Evolutionary conservation across 2,888 invertebrate species (phyloP), one percentile per base, ranked within the genome.

Genomic region (Gryllus longicercus): DNA sequence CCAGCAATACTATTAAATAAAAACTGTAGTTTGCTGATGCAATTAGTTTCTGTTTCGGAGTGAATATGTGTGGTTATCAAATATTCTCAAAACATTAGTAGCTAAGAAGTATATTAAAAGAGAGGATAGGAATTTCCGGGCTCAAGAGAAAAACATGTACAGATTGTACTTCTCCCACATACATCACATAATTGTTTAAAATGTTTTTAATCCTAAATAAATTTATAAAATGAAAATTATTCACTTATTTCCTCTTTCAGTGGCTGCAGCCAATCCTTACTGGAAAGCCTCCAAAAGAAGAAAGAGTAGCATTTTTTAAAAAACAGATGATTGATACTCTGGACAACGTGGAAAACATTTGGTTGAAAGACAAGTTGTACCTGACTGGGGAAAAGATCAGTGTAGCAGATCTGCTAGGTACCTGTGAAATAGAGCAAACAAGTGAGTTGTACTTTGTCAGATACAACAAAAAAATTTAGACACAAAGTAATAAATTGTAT

Each of bases 401-500:
- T 21, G 85, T 88, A 74, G 88, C 89, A 50, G 88, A 89, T 84
- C 83, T 89, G 74, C 82, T 88, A 51, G 87, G 86, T 38, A 85
- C 85, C 23, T 87, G 87, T 82, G 88, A 89, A 84, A 81, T 88
- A 23, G 87, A 88, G 78, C 88, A 88, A 83, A 85, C 88, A 74
- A 84, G 87, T 87, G 82, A 84, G 84, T 84, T 12, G 12, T 51
- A 74, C 38, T 38, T 38, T 38, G 4, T 38, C 38, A 38, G 38
- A 38, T 38, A 38, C 38, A 18, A n/a, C n/a, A 76, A 51, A 11
- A 38, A 38, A 74, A 78, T 79, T 79, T 10, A 12, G n/a, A 76
- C n/a, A 76, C 16, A n/a, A 51, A 51, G 11, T 38, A 23, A 38
- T 38, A 38, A 38, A 38, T 38, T 38, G 38, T 38, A 1, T 38